Base-by-base conservation (phyloP, 2,113 vertebrate genomes). In the Dicentrarchus labrax region DNA sequence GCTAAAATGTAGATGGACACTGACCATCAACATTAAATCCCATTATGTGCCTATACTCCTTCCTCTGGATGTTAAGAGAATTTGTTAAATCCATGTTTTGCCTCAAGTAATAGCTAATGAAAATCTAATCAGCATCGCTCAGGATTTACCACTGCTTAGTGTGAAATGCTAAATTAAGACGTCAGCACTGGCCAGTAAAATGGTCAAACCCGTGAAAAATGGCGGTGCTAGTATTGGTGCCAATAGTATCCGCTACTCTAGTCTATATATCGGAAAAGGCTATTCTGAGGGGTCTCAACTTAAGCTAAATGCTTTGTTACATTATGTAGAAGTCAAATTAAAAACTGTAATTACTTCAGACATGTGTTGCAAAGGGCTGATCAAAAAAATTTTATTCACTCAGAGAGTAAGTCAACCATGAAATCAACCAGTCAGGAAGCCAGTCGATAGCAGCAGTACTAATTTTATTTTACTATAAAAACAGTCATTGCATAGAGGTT, bases 1-100 rank as follows among this genome's bases (percentile, higher is more conserved):
- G 68, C 78, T 76, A 76, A 84, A 86, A 79, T 72, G 51, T 41
- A 80, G 41, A 72, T 47, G 75, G 59, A 48, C 48, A 77, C 6
- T 81, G 51, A 73, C 60, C 5, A 36, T 60, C n/a, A 80, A 72
- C 41, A 61, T 54, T 54, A 1, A 43, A 13, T 68, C n/a, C 12
- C 38, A 19, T 39, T 60, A 11, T 87, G 48, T 11, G n/a, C 16
- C 43, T 50, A 56, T 43, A 51, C 15, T 59, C 54, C 57, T 72
- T 59, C 67, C 13, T 39, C 43, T 5, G 5, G 64, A 62, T 39
- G 71, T 70, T 15, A 39, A 48, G 39, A 66, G 8, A 45, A 60
- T 50, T 53, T 67, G 57, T 72, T 43, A 21, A 38, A 59, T 54
- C 19, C 3, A 15, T 61, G 19, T 72, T 72, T 66, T 71, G 38